A percentile compares a stretch with the other conserved stretches of the same genome.
Conservation (phyloP, 2,113 vertebrate genomes). For the Fukomys damarensis region DNA sequence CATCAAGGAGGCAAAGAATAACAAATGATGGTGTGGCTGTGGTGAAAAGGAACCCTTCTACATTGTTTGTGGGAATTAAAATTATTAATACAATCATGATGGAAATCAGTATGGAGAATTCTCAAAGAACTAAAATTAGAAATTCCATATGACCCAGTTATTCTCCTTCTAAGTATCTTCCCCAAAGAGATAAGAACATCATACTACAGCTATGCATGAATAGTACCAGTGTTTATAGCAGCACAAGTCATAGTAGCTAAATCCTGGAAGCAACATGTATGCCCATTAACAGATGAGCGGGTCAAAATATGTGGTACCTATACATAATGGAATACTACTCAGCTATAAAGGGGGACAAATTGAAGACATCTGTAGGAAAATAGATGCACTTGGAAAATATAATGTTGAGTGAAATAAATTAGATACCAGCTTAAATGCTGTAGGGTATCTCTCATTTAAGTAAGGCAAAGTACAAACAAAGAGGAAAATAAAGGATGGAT, state of each 20-base stretch:
- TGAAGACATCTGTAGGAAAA: not conserved
- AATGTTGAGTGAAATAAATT: not conserved
- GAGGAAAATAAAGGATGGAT: not conserved
- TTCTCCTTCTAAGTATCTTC: not conserved
- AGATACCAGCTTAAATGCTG: not conserved
- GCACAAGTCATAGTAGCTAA: not conserved
- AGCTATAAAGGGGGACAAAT: not conserved
- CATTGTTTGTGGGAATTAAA: not conserved
- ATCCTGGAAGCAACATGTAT: not conserved
- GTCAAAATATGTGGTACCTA: not conserved
- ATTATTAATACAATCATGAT: not conserved
- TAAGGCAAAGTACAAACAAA: not conserved
- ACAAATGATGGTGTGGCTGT: not conserved
- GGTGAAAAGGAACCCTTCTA: not conserved
- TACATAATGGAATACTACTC: not conserved
- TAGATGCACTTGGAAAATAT: not conserved
- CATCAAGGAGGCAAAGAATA: not conserved
- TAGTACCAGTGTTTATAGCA: not conserved
- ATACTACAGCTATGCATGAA: not conserved
- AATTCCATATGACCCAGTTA: not conserved
- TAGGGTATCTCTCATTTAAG: not conserved
- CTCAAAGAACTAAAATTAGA: not conserved
- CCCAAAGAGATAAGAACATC: not conserved
- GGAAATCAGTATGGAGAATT: not conserved
- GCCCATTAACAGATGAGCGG: not conserved